phyloP scores from a whole-genome alignment of 2,797 vertebrate genomes.

The Melanotaenia pygmaea region DNA sequence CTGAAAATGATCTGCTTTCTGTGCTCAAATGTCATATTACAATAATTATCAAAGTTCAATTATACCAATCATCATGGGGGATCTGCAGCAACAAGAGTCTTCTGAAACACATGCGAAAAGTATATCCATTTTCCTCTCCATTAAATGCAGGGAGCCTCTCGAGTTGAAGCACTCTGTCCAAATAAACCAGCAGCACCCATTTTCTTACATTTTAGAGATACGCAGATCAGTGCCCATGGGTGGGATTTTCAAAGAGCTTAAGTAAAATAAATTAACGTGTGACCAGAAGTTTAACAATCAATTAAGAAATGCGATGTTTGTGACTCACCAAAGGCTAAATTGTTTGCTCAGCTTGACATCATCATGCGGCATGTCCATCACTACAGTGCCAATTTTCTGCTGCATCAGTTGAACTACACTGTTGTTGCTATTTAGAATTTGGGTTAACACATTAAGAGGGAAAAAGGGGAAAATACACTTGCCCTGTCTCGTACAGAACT shows the following conservation, averaged over 20 bases:
- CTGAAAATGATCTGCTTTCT: not conserved
- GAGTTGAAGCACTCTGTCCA: not conserved
- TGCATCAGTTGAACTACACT: not conserved
- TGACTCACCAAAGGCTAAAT: not conserved
- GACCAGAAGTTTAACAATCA: not conserved
- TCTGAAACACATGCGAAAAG: not conserved
- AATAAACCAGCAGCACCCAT: not conserved
- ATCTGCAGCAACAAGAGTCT: not conserved
- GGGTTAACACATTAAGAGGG: not conserved
- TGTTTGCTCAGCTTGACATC: constrained; percentile 26
- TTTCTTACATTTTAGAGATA: not conserved
- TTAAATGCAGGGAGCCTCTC: not conserved
- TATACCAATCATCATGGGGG: not conserved
- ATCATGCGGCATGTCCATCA: constrained; percentile 27
- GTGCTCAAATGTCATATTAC: not conserved
- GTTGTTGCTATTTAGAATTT: not conserved
- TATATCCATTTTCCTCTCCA: not conserved
- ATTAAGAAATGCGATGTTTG: not conserved
- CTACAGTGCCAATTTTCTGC: not conserved
- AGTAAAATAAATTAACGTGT: not conserved
- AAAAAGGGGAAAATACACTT: not conserved
- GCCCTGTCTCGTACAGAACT: not conserved
- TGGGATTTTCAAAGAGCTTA: not conserved
- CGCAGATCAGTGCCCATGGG: not conserved
- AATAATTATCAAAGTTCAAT: not conserved